Conservation (phyloP, 2,888 invertebrate species). For the Cyclophora albipunctata region DNA sequence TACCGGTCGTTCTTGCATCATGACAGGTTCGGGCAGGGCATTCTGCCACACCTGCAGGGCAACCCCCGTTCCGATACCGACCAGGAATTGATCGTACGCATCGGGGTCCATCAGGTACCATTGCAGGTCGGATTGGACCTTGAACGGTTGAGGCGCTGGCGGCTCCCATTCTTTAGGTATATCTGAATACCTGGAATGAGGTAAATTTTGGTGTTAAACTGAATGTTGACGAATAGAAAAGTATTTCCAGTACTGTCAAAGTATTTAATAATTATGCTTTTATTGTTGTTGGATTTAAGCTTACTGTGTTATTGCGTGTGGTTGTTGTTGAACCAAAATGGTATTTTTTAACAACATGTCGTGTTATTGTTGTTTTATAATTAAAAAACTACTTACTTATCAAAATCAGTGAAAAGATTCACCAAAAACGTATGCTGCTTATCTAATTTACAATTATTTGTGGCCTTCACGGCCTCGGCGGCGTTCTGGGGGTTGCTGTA, state of each 20-base stretch:
- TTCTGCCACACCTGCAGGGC: conserved; percentile 93
- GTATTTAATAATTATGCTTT: too few relatives aligned
- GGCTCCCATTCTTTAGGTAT: conserved; percentile 96
- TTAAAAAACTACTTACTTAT: conserved; percentile 80
- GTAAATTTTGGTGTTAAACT: neutral
- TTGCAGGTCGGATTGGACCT: conserved; percentile 93
- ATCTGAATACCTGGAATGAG: conserved; percentile 80
- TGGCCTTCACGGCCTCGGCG: conserved; percentile 89
- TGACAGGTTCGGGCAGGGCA: conserved; percentile 87
- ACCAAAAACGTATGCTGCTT: conserved; percentile 95
- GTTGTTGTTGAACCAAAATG: too few relatives aligned
- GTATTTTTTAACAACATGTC: too few relatives aligned
- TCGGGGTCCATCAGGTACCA: conserved; percentile 95
- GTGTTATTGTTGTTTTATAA: too few relatives aligned
- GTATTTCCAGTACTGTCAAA: too few relatives aligned
- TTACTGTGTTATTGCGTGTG: too few relatives aligned
- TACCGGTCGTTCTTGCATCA: conserved; percentile 88
- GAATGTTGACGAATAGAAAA: too few relatives aligned
- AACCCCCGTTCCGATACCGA: conserved; percentile 88
- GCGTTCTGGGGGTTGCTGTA: conserved; percentile 89
- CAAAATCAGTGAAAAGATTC: conserved; percentile 96
- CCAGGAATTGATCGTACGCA: conserved; percentile 96
- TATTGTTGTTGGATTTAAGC: too few relatives aligned
- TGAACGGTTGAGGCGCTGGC: conserved; percentile 91
- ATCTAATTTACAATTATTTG: conserved; percentile 96